Percentiles rank a stretch among this genome's conserved stretches.
These are phyloP conservation scores for Melolontha melolontha DNA, from an alignment of 2,888 invertebrate genomes.

Conservation along the genomic window DNA sequence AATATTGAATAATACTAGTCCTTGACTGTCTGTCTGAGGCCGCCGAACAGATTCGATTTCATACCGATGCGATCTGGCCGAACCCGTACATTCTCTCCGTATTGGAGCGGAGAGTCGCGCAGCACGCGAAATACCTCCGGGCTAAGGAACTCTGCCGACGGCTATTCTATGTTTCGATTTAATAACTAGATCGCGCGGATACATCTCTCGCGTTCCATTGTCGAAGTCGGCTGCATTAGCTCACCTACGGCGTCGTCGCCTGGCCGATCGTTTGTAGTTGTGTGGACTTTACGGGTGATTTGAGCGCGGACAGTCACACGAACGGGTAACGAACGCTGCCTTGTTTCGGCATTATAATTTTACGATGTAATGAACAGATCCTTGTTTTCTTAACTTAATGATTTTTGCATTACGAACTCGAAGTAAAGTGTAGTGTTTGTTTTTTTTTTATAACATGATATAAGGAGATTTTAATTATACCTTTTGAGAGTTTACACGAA, in stretches of 20 bases:
- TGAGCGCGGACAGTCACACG: neutral
- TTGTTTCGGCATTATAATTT: neutral
- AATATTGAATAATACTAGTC: slow-evolving; percentile 36
- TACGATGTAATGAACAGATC: too few relatives aligned
- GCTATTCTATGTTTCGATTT: slow-evolving; percentile 22
- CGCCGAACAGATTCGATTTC: slow-evolving; percentile 38
- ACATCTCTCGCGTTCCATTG: slow-evolving; percentile 25
- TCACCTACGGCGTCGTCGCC: slow-evolving; percentile 6
- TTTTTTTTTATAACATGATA: too few relatives aligned
- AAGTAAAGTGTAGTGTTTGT: too few relatives aligned
- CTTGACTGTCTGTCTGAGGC: slow-evolving; percentile 36
- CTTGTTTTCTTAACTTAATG: too few relatives aligned
- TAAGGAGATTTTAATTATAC: too few relatives aligned
- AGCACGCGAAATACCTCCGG: slow-evolving; percentile 31
- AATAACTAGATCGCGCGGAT: slow-evolving; percentile 27
- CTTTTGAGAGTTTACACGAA: too few relatives aligned
- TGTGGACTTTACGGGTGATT: slow-evolving; percentile 11
- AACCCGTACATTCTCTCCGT: neutral
- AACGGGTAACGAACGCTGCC: neutral
- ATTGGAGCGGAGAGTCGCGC: neutral
- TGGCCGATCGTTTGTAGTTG: neutral
- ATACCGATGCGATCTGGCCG: slow-evolving; percentile 3
- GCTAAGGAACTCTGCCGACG: slow-evolving; percentile 30
- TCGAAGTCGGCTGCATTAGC: slow-evolving; percentile 9
- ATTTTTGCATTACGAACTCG: too few relatives aligned